These are phyloP conservation scores for Panulirus ornatus DNA, from an alignment of 1,140 invertebrate species.

Conservation along the genomic window DNA sequence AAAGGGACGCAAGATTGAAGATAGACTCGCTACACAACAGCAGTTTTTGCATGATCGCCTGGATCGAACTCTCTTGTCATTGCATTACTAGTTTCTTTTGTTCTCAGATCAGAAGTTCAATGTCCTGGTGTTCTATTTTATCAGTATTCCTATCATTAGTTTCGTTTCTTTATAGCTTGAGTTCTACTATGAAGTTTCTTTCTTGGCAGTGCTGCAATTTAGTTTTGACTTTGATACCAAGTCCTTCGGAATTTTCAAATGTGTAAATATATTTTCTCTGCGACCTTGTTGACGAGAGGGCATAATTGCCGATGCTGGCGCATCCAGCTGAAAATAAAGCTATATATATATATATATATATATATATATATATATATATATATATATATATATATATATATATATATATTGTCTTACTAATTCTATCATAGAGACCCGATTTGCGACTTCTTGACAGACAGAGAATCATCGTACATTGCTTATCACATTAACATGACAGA, in stretches of 20 bases:
- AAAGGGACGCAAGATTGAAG: slow-evolving; percentile 42
- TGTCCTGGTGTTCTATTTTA: slow-evolving; percentile 63
- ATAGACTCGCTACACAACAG: slow-evolving; percentile 63
- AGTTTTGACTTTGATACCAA: slow-evolving; percentile 57
- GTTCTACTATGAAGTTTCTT: slow-evolving; percentile 59
- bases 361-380: too few relatives aligned
- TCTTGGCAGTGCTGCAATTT: slow-evolving; percentile 68
- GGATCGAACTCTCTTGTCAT: slow-evolving; percentile 59
- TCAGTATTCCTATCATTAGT: slow-evolving; percentile 62
- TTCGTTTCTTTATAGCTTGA: slow-evolving; percentile 57
- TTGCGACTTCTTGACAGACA: slow-evolving; percentile 63
- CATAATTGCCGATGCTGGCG: background rate
- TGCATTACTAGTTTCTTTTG: slow-evolving; percentile 57
- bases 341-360: too few relatives aligned
- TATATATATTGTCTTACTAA: slow-evolving; percentile 19
- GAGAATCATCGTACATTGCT: slow-evolving; percentile 30
- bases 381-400: too few relatives aligned
- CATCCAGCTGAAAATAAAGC: background rate
- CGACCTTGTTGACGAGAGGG: background rate
- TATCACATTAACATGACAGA: slow-evolving; percentile 50
- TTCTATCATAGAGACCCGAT: slow-evolving; percentile 11
- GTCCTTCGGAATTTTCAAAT: slow-evolving; percentile 42
- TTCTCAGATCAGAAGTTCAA: slow-evolving; percentile 54
- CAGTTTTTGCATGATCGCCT: slow-evolving; percentile 69
- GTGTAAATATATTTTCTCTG: slow-evolving; percentile 45